phyloP scores from a whole-genome alignment of 2,888 invertebrate species.

The Mayetiola destructor region DNA sequence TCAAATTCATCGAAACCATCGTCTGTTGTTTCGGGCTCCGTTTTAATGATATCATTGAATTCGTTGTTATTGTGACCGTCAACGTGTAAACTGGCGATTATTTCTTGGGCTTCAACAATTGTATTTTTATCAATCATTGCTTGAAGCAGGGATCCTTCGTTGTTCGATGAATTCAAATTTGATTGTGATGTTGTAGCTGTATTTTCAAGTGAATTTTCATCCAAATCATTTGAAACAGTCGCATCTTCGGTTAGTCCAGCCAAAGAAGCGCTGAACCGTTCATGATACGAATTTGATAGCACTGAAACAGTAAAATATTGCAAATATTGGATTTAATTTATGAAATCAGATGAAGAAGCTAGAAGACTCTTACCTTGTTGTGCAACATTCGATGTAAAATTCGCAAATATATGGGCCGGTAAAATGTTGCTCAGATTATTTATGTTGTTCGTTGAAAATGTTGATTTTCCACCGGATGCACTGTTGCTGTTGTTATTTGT shows the following conservation, averaged over 20 bases:
- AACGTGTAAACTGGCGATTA: slow-evolving; percentile 33
- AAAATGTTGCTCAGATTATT: not conserved
- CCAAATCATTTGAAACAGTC: slow-evolving; percentile 17
- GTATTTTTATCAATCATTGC: slow-evolving; percentile 47
- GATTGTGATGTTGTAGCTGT: slow-evolving; percentile 21
- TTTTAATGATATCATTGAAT: slow-evolving; percentile 8
- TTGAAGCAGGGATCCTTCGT: slow-evolving; percentile 30
- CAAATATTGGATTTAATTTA: not conserved
- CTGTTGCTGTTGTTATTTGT: not conserved
- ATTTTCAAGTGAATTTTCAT: slow-evolving; percentile 32
- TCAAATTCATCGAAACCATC: slow-evolving; percentile 1
- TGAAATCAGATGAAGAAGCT: not conserved
- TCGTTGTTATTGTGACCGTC: slow-evolving; percentile 26
- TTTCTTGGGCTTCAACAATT: slow-evolving; percentile 58
- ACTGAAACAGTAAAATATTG: too few species aligned
- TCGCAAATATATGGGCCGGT: slow-evolving; percentile 1
- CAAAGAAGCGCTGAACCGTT: not conserved
- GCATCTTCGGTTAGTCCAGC: not conserved
- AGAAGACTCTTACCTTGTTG: not conserved
- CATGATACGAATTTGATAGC: not conserved
- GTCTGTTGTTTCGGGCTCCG: not conserved
- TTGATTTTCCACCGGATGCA: not conserved
- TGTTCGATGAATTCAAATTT: slow-evolving; percentile 16
- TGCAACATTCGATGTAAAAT: slow-evolving; percentile 5
- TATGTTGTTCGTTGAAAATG: not conserved